These are phyloP conservation scores for Corythoichthys haematopterus DNA, from an alignment of 2,113 vertebrate genomes.

Conservation along the genomic window DNA sequence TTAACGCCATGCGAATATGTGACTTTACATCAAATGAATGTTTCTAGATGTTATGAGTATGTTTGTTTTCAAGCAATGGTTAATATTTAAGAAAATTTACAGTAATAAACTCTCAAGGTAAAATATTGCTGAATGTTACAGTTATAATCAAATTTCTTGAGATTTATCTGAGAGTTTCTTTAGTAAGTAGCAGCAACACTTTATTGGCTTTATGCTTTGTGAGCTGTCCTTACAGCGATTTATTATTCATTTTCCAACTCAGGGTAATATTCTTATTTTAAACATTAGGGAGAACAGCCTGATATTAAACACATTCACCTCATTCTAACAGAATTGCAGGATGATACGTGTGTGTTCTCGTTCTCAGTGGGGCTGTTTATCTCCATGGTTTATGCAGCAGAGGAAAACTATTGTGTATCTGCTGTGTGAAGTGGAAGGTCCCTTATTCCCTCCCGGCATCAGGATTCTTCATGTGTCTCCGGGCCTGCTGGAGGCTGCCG, in stretches of 20 bases:
- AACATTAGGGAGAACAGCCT: constrained; percentile 31
- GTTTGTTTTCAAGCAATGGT: neutral
- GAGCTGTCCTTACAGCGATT: constrained; percentile 16
- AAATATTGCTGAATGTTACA: constrained; percentile 19
- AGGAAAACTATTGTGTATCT: constrained; percentile 34
- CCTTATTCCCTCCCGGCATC: constrained; percentile 57
- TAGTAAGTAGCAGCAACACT: constrained; percentile 10
- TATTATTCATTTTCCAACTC: constrained; percentile 15
- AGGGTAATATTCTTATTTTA: constrained; percentile 31
- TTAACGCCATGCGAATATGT: neutral
- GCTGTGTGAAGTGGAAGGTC: constrained; percentile 45
- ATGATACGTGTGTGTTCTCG: constrained; percentile 39
- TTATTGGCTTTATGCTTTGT: constrained; percentile 9
- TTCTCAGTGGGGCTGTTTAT: constrained; percentile 53
- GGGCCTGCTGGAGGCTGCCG: constrained; percentile 41
- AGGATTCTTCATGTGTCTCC: constrained; percentile 57
- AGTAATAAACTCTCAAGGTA: constrained; percentile 9
- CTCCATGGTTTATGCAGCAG: constrained; percentile 50
- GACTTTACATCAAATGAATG: neutral
- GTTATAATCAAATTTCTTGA: constrained; percentile 6
- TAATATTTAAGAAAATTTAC: constrained; percentile 28
- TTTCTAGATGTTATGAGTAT: neutral
- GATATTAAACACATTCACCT: constrained; percentile 39
- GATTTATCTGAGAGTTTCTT: neutral
- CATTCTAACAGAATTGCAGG: constrained; percentile 27